Evolutionary conservation across 2,113 vertebrate genomes (phyloP).

Genomic region (Chloropsis hardwickii): DNA sequence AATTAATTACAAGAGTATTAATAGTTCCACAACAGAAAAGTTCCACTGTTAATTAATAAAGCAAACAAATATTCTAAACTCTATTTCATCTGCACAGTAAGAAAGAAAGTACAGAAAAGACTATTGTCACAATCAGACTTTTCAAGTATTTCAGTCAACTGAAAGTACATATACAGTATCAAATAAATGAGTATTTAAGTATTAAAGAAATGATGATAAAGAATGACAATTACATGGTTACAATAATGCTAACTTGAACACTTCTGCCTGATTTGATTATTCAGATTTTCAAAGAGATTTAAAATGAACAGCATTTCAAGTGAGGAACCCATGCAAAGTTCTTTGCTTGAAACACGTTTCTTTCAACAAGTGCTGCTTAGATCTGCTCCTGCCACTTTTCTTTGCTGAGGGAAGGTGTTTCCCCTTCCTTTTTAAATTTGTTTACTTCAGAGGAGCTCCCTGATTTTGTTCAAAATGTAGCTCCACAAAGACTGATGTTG

Average conservation of each 20-base stretch:
- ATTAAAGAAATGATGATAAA: neutral
- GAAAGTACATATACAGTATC: neutral
- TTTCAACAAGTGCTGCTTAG: neutral
- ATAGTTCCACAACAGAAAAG: neutral
- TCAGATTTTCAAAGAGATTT: neutral
- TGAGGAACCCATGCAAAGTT: neutral
- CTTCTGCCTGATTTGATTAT: neutral
- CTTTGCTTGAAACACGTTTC: neutral
- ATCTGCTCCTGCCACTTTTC: neutral
- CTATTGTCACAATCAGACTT: neutral
- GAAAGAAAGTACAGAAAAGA: neutral
- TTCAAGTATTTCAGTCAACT: neutral
- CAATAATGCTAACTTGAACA: neutral
- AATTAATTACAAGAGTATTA: neutral
- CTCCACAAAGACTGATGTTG: neutral
- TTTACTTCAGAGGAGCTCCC: neutral
- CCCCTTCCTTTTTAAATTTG: neutral
- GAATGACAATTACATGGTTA: neutral
- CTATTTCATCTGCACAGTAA: neutral
- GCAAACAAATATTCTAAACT: neutral
- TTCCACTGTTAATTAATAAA: neutral
- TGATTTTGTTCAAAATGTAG: neutral
- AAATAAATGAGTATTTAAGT: neutral
- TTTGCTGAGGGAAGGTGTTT: neutral
- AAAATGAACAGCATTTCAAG: neutral